These are phyloP conservation scores for Phalacrocorax aristotelis DNA, from an alignment of 2,113 vertebrate species.

Conservation along the genomic window DNA sequence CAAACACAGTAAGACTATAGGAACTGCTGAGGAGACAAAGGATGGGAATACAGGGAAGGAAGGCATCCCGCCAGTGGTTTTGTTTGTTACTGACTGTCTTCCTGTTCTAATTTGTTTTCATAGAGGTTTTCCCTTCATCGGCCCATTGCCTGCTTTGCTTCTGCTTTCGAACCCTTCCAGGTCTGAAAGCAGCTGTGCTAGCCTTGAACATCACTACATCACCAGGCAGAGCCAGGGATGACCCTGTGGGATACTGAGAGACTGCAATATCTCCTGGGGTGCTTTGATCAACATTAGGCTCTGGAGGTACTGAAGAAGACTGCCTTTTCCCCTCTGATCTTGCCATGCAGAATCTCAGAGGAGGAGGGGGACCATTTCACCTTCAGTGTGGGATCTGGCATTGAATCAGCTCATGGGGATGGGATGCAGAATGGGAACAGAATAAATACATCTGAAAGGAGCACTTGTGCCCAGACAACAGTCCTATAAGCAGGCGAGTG, in stretches of 20 bases:
- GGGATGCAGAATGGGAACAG: conserved; percentile 12
- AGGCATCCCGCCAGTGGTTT: not conserved
- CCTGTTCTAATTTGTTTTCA: conserved; percentile 16
- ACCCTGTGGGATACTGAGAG: not conserved
- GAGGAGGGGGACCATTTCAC: not conserved
- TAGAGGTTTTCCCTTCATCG: conserved; percentile 14
- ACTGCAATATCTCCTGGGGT: not conserved
- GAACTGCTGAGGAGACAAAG: not conserved
- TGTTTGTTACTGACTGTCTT: conserved; percentile 34
- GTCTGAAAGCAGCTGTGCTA: not conserved
- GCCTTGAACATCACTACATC: not conserved
- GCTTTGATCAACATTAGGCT: not conserved
- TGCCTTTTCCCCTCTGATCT: not conserved
- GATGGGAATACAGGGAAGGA: not conserved
- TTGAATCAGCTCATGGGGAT: not conserved
- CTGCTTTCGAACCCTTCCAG: not conserved
- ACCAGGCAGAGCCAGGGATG: not conserved
- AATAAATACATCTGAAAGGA: conserved; percentile 54
- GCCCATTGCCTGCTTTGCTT: not conserved
- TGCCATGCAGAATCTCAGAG: not conserved
- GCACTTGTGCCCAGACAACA: conserved; percentile 49
- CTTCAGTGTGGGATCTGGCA: conserved; percentile 43
- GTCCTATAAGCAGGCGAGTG: conserved; percentile 21
- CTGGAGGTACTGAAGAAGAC: not conserved
- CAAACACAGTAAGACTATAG: not conserved